Base-by-base conservation (phyloP, 2,113 vertebrate genomes). In the Psammodynastes pulverulentus region DNA sequence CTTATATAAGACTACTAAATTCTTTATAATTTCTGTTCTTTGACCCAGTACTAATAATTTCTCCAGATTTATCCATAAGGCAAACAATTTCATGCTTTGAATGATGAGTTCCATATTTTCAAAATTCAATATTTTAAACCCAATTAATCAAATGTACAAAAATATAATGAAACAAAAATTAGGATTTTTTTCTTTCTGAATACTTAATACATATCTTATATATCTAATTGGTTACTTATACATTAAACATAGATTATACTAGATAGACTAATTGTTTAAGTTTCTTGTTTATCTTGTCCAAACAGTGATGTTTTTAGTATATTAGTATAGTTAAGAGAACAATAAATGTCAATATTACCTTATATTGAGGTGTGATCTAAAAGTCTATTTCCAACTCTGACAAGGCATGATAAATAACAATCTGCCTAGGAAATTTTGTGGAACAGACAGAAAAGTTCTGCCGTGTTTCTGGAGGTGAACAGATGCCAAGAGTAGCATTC, bases 161-260 rank as follows among this genome's bases (percentile, higher is more conserved):
- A 93, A 84, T 49, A 84, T 86, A 88, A 51, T 79, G 5, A 67
- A 67, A 51, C 48, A 93, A 53, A 34, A 26, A 17, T 92, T 95
- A 93, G 51, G 9, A 4, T n/a, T 26, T 51, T 5, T 56, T 72
- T 72, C 46, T 48, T 17, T 3, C 1, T 86, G 19, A 93, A 84
- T 92, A 24, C 43, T 91, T 51, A 72, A 91, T 92, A 91, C 0
- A 8, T 95, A 7, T 24, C 84, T 58, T 29, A 1, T 29, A 72
- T 72, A 72, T 39, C n/a, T 39, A 72, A 39, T 7, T 72, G 67
- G 5, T 92, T 45, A 94, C 48, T 13, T 67, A 46, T 84, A 8
- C n/a, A 79, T 15, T 43, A 92, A 19, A 0, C 43, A 72, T 72
- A 72, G 4, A 67, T 67, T 67, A 67, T 7, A 72, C 34, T 72